Conservation (phyloP, 2,113 vertebrate genomes). For the Rostratula benghalensis region DNA sequence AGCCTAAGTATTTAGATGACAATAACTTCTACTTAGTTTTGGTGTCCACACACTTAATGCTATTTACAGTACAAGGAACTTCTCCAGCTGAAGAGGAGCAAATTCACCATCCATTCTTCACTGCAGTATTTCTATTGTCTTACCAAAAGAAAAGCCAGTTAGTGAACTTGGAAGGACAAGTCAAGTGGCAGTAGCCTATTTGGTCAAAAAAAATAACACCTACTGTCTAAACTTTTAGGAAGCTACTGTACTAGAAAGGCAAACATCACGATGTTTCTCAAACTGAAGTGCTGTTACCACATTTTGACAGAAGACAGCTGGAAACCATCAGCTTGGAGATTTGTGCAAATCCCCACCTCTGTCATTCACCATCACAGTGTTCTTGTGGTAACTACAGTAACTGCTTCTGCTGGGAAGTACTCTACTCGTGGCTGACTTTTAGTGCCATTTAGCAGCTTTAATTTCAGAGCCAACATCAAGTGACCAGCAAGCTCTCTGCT, state of each 20-base stretch:
- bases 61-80: slow-evolving; percentile 63
- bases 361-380: background rate
- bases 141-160: slow-evolving; percentile 39
- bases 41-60: slow-evolving; percentile 50
- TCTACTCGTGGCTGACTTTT: slow-evolving; percentile 18
- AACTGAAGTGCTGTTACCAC: background rate
- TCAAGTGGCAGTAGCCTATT: slow-evolving; percentile 34
- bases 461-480: slow-evolving; percentile 4
- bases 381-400: slow-evolving; percentile 6
- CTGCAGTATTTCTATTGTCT: slow-evolving; percentile 37
- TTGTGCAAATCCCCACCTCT: background rate
- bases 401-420: background rate
- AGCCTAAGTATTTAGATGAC: slow-evolving; percentile 60
- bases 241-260: slow-evolving; percentile 41
- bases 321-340: background rate
- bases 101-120: slow-evolving; percentile 45
- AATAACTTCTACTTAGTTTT: slow-evolving; percentile 56
- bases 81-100: slow-evolving; percentile 31
- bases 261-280: slow-evolving; percentile 44
- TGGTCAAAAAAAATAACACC: slow-evolving; percentile 62
- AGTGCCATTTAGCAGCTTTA: slow-evolving; percentile 28
- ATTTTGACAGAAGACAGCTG: slow-evolving; percentile 4
- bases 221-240: slow-evolving; percentile 37
- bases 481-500: background rate
- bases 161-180: background rate